Evolutionary conservation across 2,888 invertebrate genomes (phyloP).

Genomic region (Watsonalla cultraria): DNA sequence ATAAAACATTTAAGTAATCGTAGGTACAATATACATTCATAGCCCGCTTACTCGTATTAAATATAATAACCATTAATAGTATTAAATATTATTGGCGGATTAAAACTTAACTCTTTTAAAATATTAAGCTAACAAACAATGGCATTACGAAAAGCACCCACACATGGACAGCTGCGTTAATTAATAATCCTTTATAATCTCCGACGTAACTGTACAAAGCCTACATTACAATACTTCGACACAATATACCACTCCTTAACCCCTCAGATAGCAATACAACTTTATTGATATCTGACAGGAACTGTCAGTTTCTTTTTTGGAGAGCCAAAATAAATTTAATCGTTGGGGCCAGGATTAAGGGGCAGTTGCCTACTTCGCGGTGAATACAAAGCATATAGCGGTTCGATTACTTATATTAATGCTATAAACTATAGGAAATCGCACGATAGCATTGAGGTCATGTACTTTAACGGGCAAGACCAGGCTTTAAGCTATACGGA

Average conservation of each 20-base stretch:
- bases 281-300: not conserved
- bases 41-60: not conserved
- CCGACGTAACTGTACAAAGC: constrained; percentile 30
- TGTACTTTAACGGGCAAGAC: constrained; percentile 43
- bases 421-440: constrained; percentile 31
- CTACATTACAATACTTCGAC: constrained; percentile 19
- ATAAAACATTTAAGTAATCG: not conserved
- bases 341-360: not conserved
- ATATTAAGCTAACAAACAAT: constrained; percentile 30
- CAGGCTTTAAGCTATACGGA: constrained; percentile 32
- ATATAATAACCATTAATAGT: not conserved
- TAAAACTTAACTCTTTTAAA: constrained; percentile 27
- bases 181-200: constrained; percentile 25
- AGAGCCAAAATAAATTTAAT: too few species aligned
- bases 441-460: constrained; percentile 29
- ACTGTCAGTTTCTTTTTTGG: not conserved
- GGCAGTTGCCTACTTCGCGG: not conserved
- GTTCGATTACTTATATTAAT: constrained; percentile 19
- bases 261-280: not conserved
- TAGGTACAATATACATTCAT: not conserved
- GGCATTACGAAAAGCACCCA: constrained; percentile 44
- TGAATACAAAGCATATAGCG: constrained; percentile 24
- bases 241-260: not conserved
- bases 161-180: constrained; percentile 32
- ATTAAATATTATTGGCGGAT: constrained; percentile 27